These are phyloP conservation scores for Dolomedes plantarius DNA, from an alignment of 2,888 invertebrate species.

Conservation along the genomic window DNA sequence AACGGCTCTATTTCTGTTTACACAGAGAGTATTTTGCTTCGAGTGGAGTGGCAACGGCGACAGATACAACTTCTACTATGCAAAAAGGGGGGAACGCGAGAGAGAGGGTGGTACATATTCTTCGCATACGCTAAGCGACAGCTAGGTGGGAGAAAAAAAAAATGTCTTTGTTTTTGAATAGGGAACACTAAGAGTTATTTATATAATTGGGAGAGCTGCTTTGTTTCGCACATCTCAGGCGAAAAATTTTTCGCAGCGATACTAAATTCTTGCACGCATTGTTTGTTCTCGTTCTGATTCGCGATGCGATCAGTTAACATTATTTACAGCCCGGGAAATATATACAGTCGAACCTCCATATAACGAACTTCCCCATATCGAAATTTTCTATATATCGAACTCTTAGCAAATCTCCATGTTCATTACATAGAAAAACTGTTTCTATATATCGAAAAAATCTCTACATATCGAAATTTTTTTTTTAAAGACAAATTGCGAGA, in stretches of 20 bases:
- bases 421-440: no score
- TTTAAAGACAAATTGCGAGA: no score
- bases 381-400: no score
- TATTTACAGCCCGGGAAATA: no score
- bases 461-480: no score
- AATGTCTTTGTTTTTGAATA: conserved; percentile 15
- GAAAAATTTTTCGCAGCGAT: background rate
- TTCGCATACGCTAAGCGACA: background rate
- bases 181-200: conserved; percentile 12
- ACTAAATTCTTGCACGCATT: background rate
- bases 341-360: no score
- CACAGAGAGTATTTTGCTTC: conserved; percentile 10
- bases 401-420: no score
- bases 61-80: background rate
- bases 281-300: background rate
- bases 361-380: no score
- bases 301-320: background rate
- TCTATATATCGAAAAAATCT: no score
- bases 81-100: background rate
- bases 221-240: conserved; percentile 9
- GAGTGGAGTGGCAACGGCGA: conserved; percentile 1
- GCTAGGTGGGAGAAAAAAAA: conserved; percentile 18
- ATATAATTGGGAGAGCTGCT: conserved; percentile 19
- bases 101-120: background rate
- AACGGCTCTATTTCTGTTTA: conserved; percentile 27